Base-by-base conservation (phyloP, 2,113 vertebrate species). In the Piprites chloris region DNA sequence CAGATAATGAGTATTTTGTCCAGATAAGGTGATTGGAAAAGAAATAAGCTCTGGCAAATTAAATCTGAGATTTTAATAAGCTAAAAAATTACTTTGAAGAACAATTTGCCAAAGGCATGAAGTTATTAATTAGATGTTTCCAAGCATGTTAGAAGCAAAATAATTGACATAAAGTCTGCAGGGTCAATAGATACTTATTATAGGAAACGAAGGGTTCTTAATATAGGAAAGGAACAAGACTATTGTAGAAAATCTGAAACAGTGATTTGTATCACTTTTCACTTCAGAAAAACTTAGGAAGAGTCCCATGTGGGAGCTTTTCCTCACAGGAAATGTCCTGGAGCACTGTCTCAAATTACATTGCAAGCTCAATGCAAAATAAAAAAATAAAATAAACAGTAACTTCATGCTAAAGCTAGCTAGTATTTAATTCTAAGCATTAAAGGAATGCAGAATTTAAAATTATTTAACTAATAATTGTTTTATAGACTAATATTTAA, bases 281-380 rank as follows among this genome's bases (percentile, higher is more conserved):
- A 53, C 28, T 16, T 32, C 22, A 17, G 26, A 62, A 89, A 53
- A 91, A 12, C 15, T 35, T 47, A 28, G 12, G n/a, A 49, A 59
- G 16, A 63, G 2, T n/a, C 33, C n/a, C 50, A 62, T 26, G 8
- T 0, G 0, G 13, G 17, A 82, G 4, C 1, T 22, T 58, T 37
- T 74, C 46, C 9, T 78, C 55, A 44, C 8, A 56, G 22, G 41
- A 73, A 65, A 47, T 37, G 4, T 27, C 47, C 83, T 58, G 7
- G 20, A 62, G 11, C 4, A 58, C 6, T 24, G 6, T n/a, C 21
- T 77, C 12, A 73, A 69, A 87, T 66, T 61, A 44, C 11, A 32
- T 26, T 49, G 17, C 52, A 26, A 74, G 5, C 5, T 58, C 59
- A 81, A 67, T 19, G 5, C 20, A 71, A n/a, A 73, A 86, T 0